Evolutionary conservation across 2,113 vertebrate species (phyloP).

Genomic region (Grus americana): DNA sequence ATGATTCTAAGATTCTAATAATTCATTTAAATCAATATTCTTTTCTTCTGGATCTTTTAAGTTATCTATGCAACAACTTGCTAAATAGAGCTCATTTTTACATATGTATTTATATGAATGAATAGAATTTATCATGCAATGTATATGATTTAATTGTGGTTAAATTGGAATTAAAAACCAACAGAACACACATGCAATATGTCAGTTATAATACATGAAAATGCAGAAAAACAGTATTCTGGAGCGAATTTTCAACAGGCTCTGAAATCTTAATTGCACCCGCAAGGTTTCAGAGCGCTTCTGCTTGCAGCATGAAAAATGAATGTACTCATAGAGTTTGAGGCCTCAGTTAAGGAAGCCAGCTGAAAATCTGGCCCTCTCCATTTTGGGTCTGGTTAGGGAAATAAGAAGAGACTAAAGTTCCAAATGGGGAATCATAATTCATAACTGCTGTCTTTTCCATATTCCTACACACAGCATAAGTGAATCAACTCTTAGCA

Average conservation of each 20-base stretch:
- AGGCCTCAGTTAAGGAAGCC: not conserved
- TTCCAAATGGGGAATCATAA: conserved; percentile 37
- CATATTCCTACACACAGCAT: not conserved
- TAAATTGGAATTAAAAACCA: not conserved
- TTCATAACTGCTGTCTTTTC: conserved; percentile 15
- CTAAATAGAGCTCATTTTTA: not conserved
- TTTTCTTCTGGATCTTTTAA: not conserved
- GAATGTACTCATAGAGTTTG: not conserved
- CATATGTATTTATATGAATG: not conserved
- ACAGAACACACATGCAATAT: not conserved
- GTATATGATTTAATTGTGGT: not conserved
- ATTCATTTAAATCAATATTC: not conserved
- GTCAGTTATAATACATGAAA: not conserved
- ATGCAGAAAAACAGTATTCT: not conserved
- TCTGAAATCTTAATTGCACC: conserved; percentile 43
- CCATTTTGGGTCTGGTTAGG: not conserved
- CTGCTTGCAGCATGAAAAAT: conserved; percentile 43
- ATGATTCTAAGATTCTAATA: not conserved
- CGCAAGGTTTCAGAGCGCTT: not conserved
- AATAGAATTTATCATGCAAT: not conserved
- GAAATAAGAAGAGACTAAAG: conserved; percentile 17
- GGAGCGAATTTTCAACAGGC: conserved; percentile 10
- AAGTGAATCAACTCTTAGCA: not conserved
- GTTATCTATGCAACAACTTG: not conserved
- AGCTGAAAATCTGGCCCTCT: conserved; percentile 10